These are phyloP conservation scores for Hapalemur alaotrensis DNA, from an alignment of 2,797 vertebrate genomes.

Conservation along the genomic window DNA sequence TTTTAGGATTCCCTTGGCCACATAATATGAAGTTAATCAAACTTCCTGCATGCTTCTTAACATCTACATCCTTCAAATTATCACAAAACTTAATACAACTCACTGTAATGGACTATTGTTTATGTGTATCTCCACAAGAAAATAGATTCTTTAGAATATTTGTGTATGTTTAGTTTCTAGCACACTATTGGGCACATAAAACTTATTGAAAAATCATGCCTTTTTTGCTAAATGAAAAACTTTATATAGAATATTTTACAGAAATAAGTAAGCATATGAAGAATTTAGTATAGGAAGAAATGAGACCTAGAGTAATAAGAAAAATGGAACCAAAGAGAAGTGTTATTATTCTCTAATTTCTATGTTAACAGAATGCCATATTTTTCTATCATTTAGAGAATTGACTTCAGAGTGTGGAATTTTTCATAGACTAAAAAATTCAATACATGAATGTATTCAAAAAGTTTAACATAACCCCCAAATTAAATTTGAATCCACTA, in stretches of 20 bases:
- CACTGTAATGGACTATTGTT: background rate
- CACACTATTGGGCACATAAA: background rate
- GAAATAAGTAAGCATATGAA: background rate
- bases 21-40: background rate
- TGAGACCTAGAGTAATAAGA: background rate
- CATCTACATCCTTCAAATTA: background rate
- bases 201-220: background rate
- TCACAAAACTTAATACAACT: background rate
- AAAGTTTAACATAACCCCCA: background rate
- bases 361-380: background rate
- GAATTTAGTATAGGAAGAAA: background rate
- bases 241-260: background rate
- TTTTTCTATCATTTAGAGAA: background rate
- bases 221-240: background rate
- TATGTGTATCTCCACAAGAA: background rate
- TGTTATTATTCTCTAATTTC: background rate
- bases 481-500: background rate
- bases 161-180: background rate
- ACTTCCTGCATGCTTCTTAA: background rate
- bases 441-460: background rate
- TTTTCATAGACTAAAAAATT: background rate
- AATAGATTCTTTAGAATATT: background rate
- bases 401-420: background rate
- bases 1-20: background rate
- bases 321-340: background rate